Conservation (phyloP, 2,113 vertebrate genomes). For the Eurystomus gularis region DNA sequence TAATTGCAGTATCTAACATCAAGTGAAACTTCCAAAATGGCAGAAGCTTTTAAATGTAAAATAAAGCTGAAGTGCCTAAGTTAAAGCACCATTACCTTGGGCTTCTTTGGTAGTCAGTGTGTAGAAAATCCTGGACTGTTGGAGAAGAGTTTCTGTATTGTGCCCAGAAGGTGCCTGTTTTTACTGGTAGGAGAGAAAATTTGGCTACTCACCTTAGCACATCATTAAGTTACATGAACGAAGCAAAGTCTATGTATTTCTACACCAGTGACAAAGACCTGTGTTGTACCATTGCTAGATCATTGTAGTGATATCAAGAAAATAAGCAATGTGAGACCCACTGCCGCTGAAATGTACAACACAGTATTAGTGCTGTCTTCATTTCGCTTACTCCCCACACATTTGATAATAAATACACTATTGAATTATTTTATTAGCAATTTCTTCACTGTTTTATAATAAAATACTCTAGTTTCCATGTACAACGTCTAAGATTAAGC, state of each 20-base stretch:
- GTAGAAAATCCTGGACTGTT: background rate
- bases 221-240: background rate
- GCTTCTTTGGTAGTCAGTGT: fast-evolving
- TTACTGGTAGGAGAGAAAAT: background rate
- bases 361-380: too few species aligned
- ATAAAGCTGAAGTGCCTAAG: background rate
- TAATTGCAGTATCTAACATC: background rate
- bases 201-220: background rate
- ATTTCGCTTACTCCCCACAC: background rate
- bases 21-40: background rate
- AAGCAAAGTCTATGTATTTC: background rate
- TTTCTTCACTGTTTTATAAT: background rate
- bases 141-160: background rate
- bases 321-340: background rate
- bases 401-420: background rate
- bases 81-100: background rate
- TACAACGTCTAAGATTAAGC: background rate
- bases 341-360: background rate
- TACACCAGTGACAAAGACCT: background rate
- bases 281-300: background rate
- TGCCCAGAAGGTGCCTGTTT: background rate
- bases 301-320: background rate
- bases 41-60: background rate
- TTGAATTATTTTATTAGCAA: background rate
- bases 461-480: background rate